Conservation (phyloP, 2,888 invertebrate species). For the Lomographa bimaculata region DNA sequence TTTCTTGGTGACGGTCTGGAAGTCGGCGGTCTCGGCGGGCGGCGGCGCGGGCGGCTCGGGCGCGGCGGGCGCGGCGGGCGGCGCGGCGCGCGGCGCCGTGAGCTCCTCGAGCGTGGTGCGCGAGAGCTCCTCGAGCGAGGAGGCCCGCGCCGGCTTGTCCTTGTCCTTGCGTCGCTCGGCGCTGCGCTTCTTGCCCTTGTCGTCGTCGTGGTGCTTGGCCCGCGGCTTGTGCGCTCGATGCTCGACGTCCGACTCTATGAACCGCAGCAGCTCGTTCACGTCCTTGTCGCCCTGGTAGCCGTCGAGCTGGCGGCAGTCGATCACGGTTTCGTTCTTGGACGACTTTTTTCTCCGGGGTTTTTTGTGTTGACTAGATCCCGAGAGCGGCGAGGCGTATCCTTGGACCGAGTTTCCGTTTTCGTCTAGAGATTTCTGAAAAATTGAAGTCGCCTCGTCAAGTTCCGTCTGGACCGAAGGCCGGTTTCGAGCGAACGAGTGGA, state of each 20-base stretch:
- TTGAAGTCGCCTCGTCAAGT: slow-evolving; percentile 37
- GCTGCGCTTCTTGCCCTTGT: slow-evolving; percentile 79
- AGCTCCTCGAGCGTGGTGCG: slow-evolving; percentile 89
- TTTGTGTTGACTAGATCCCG: slow-evolving; percentile 79
- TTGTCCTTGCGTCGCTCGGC: slow-evolving; percentile 73
- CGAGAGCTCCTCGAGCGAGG: slow-evolving; percentile 92
- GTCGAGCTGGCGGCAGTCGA: slow-evolving; percentile 86
- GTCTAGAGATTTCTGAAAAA: slow-evolving; percentile 87
- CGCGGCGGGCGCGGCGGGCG: slow-evolving; percentile 69
- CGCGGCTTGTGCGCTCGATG: slow-evolving; percentile 61
- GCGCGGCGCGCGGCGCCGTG: slow-evolving; percentile 59
- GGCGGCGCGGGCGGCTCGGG: slow-evolving; percentile 57
- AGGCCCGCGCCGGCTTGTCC: slow-evolving; percentile 85
- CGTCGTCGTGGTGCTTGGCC: slow-evolving; percentile 70
- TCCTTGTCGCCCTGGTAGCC: slow-evolving; percentile 92
- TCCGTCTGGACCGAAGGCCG: no score
- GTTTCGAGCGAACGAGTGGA: slow-evolving; percentile 7
- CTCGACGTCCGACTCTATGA: slow-evolving; percentile 87
- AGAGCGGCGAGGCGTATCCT: slow-evolving; percentile 74
- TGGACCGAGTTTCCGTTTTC: slow-evolving; percentile 92
- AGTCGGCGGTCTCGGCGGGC: slow-evolving; percentile 85
- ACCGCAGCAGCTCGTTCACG: slow-evolving; percentile 89
- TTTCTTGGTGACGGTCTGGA: slow-evolving; percentile 92
- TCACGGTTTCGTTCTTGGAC: slow-evolving; percentile 83
- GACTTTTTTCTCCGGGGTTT: slow-evolving; percentile 84